phyloP scores from a whole-genome alignment of 2,888 invertebrate species.

The Deilephila elpenor region DNA sequence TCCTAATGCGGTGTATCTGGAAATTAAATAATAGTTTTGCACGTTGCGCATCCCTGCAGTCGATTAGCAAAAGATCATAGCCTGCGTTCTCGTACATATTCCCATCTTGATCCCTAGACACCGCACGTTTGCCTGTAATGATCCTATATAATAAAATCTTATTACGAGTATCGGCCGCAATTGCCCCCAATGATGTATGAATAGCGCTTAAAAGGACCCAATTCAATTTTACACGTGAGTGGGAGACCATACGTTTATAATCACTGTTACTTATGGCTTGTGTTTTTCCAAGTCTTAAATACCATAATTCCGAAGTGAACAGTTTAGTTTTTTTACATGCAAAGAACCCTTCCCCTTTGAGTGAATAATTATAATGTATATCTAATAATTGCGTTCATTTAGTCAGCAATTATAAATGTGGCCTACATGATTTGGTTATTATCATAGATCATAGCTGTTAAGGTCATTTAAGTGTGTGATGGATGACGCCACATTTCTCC shows the following conservation, averaged over 20 bases:
- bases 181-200: slow-evolving; percentile 70
- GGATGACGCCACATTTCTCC: slow-evolving; percentile 69
- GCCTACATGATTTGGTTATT: slow-evolving; percentile 46
- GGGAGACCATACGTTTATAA: slow-evolving; percentile 8
- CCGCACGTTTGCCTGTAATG: slow-evolving; percentile 76
- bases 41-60: slow-evolving; percentile 43
- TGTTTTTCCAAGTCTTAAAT: too few species aligned
- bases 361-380: background rate
- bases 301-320: too few species aligned
- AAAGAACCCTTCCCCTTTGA: background rate
- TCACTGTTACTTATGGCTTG: background rate
- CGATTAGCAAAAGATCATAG: slow-evolving; percentile 62
- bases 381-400: background rate
- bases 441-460: slow-evolving; percentile 59
- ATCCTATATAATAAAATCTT: slow-evolving; percentile 77
- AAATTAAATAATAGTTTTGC: slow-evolving; percentile 32
- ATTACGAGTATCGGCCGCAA: slow-evolving; percentile 70
- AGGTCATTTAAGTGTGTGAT: slow-evolving; percentile 62
- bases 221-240: slow-evolving; percentile 62
- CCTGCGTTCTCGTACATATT: slow-evolving; percentile 66
- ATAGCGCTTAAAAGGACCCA: slow-evolving; percentile 63
- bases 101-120: slow-evolving; percentile 68
- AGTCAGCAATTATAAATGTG: slow-evolving; percentile 8
- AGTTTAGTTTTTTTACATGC: too few species aligned
- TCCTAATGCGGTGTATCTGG: slow-evolving; percentile 2